Base-by-base conservation (phyloP, 2,797 vertebrate species). In the Scyliorhinus canicula region DNA sequence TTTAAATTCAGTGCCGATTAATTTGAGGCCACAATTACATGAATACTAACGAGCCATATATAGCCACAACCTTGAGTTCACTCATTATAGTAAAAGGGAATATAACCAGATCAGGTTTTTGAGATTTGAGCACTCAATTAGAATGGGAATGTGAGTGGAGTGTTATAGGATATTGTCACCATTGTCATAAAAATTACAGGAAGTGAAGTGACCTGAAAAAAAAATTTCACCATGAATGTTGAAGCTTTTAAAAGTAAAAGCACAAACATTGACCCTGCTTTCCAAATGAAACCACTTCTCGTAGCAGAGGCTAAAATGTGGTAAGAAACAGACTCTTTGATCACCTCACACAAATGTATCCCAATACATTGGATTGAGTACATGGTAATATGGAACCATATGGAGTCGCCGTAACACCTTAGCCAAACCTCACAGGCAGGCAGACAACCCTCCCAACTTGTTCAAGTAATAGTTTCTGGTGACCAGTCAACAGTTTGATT, bases 71-170 rank as follows among this genome's bases (percentile, higher is more conserved):
- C n/a, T 91, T 11, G 19, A 65, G 19, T 65, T 44, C 60, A 65
- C n/a, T 91, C n/a, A 90, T n/a, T 35, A 90, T 44, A 91, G 86
- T 65, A 91, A 65, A n/a, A 91, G 57, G 60, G 88, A 65, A 60
- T 26, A 57, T 26, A 19, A 91, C n/a, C 57, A 65, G 60, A 91
- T 91, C 88, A 91, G 57, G 57, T 65, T 91, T 88, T 91, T 63
- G 57, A 91, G 88, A 44, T 7, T 91, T 26, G 44, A 65, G 35
- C 19, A 44, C n/a, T 40, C n/a, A 19, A 21, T 90, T 90, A 63
- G 60, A 44, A 9, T 91, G 21, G 40, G 60, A 44, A 9, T 91
- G 21, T 65, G 60, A 9, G 21, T 24, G 8, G 60, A 4, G 7
- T 65, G 60, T 65, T 24, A 57, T 57, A 57, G 35, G 85, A 88